These are phyloP conservation scores for Mirounga angustirostris DNA, from an alignment of 2,113 vertebrate genomes.

Conservation along the genomic window DNA sequence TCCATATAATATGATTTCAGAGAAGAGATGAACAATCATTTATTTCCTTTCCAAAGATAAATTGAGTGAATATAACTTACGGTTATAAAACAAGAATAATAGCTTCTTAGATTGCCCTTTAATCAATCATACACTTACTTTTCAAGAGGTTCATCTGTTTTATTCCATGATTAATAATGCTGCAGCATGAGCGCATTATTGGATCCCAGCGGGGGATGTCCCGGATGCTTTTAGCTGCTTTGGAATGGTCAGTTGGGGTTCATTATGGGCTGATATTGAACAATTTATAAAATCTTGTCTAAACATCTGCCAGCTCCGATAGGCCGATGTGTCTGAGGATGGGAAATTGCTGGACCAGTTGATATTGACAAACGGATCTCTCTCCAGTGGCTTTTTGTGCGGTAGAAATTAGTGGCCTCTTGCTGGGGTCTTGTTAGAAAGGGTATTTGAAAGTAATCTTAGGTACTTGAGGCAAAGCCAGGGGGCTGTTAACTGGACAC, in stretches of 20 bases:
- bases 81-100: slow-evolving; percentile 94
- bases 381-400: slow-evolving; percentile 92
- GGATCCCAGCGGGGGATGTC: slow-evolving; percentile 94
- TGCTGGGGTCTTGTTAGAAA: slow-evolving; percentile 92
- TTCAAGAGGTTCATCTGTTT: slow-evolving; percentile 95
- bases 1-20: slow-evolving; percentile 86
- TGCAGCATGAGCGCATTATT: slow-evolving; percentile 92
- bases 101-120: slow-evolving; percentile 94
- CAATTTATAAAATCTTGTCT: slow-evolving; percentile 99
- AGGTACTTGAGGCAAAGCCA: slow-evolving; percentile 86
- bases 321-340: slow-evolving; percentile 91
- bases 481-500: slow-evolving; percentile 86
- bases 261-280: slow-evolving; percentile 97
- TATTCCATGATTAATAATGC: slow-evolving; percentile 96
- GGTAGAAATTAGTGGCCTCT: slow-evolving; percentile 90
- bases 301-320: slow-evolving; percentile 98
- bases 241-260: slow-evolving; percentile 97
- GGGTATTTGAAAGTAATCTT: slow-evolving; percentile 92
- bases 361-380: slow-evolving; percentile 93
- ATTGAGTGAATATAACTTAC: slow-evolving; percentile 93
- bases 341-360: slow-evolving; percentile 93
- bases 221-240: slow-evolving; percentile 94
- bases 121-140: slow-evolving; percentile 97
- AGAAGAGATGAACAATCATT: slow-evolving; percentile 88
- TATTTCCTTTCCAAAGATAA: slow-evolving; percentile 91